A percentile compares a stretch with the other conserved stretches of the same genome.
These are phyloP conservation scores for Lagopus muta DNA, from an alignment of 2,113 vertebrate species.

Conservation along the genomic window DNA sequence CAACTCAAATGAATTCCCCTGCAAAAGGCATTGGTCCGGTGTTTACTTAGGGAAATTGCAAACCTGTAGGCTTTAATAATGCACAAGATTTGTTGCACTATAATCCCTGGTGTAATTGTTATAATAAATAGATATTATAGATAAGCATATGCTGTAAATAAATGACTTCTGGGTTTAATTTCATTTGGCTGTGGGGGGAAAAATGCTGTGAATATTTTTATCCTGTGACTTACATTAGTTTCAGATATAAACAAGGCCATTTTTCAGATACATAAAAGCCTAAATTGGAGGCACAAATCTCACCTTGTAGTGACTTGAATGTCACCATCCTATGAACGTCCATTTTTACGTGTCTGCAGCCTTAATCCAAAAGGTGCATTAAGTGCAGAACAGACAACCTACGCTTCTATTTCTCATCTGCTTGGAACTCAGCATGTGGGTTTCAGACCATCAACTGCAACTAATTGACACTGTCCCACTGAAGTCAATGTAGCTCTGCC, in stretches of 20 bases:
- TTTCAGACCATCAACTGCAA: background rate
- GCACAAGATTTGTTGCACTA: background rate
- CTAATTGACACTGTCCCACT: background rate
- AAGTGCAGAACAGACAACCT: background rate
- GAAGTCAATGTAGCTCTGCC: background rate
- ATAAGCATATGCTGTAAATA: conserved; percentile 12
- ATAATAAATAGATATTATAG: background rate
- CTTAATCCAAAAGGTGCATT: background rate
- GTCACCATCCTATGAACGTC: background rate
- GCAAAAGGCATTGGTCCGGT: background rate
- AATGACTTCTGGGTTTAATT: background rate
- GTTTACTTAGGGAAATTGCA: background rate
- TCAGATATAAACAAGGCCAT: background rate
- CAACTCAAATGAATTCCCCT: background rate
- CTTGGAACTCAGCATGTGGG: background rate
- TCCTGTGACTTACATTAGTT: background rate
- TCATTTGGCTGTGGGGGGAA: background rate
- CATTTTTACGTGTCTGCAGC: rapidly evolving
- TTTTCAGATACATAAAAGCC: background rate
- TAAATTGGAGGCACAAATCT: background rate
- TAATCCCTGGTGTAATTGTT: background rate
- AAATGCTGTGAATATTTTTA: background rate
- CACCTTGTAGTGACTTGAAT: background rate
- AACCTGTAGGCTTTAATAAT: background rate
- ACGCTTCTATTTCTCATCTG: background rate